phyloP scores from a whole-genome alignment of 2,797 vertebrate genomes.

The Sebastes itinus region DNA sequence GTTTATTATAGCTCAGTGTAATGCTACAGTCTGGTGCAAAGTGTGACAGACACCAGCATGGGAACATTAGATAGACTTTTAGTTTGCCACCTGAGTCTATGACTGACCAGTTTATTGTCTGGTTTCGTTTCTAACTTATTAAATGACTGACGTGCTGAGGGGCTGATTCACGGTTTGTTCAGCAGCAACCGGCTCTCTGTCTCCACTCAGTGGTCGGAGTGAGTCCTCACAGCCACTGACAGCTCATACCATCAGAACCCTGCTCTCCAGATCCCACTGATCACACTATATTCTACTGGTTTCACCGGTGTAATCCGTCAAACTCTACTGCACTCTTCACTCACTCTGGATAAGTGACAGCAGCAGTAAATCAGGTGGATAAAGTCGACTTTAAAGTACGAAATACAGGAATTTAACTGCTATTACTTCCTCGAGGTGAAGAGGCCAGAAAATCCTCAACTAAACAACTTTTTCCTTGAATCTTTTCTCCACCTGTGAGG shows the following conservation, averaged over 20 bases:
- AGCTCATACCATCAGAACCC: constrained; percentile 74
- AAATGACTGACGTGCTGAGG: not conserved
- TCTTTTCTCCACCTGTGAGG: no score
- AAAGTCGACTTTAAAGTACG: not conserved
- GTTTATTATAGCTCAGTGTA: constrained; percentile 29
- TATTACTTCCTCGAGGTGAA: not conserved
- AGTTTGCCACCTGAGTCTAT: not conserved
- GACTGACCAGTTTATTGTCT: not conserved
- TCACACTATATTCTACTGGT: not conserved
- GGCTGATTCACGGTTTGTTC: not conserved
- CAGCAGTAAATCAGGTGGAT: constrained; percentile 2
- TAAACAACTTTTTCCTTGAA: not conserved
- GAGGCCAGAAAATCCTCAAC: not conserved
- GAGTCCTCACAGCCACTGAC: constrained; percentile 21
- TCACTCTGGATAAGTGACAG: not conserved
- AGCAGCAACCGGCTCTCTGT: constrained; percentile 28
- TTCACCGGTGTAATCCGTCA: not conserved
- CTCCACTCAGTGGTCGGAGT: constrained; percentile 57
- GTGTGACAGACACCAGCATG: not conserved
- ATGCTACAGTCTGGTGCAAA: not conserved
- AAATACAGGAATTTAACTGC: not conserved
- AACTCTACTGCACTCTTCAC: not conserved
- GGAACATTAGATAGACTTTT: not conserved
- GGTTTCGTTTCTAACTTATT: not conserved
- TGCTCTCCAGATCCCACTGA: constrained; percentile 71